Evolutionary conservation across 2,113 vertebrate species (phyloP), one percentile per base, ranked within the genome.

Genomic region (Aegotheles bennettii): DNA sequence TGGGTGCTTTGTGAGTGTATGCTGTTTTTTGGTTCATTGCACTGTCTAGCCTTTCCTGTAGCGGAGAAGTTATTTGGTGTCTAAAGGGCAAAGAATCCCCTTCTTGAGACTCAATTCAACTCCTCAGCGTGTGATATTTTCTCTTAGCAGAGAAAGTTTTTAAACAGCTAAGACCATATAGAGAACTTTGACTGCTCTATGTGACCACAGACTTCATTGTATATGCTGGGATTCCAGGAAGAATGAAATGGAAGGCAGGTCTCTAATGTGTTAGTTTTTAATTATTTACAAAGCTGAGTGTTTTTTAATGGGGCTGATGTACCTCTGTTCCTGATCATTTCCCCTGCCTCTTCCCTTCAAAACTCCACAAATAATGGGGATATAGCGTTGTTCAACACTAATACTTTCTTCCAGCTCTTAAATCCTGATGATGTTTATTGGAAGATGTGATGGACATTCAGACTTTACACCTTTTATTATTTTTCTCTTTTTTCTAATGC

Each of bases 281-380:
- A 98, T 98, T 98, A 98, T 98, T 98, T 96, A 98, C 43, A 90
- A 51, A 92, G 92, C 33, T 97, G 96, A 98, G 94, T 97, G 96
- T 94, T 97, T 97, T 90, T 94, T 95, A 98, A 97, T 96, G 92
- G 93, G 70, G 90, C 67, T 97, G 97, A 97, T 90, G 89, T 89
- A 93, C 78, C 68, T 94, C 82, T 93, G 87, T 65, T 97, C 17
- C 88, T 85, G 70, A 71, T 90, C 9, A 94, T 97, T 96, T 97
- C 88, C 93, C 48, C 6, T 21, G 2, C 56, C 19, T 87, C 45
- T 57, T 84, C 35, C 48, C 35, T 71, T 94, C 56, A 89, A 69
- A 78, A 75, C 50, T 77, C 60, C 38, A 50, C 60, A 77, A 68
- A 89, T 77, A 35, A 16, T 20, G 28, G 17, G 8, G 8, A 16